Evolutionary conservation across 2,888 invertebrate species (phyloP).

Genomic region (Micropterix aruncella): DNA sequence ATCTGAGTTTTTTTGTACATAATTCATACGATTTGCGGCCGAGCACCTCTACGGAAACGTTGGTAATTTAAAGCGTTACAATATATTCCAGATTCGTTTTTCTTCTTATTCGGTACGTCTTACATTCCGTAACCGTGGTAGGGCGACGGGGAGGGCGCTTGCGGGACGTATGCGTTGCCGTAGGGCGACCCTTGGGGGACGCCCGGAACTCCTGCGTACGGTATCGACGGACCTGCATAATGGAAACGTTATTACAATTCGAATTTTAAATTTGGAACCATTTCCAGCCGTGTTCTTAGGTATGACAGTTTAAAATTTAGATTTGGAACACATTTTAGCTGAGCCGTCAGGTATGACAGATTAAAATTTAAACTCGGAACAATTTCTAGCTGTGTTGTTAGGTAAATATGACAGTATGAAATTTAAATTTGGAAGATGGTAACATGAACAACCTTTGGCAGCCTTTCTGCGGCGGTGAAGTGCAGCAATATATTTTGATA

Average conservation of each 20-base stretch:
- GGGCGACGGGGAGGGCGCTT: slow-evolving; percentile 36
- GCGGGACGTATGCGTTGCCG: slow-evolving; percentile 38
- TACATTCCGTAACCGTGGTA: slow-evolving; percentile 43
- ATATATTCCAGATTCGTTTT: neutral
- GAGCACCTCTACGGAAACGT: neutral
- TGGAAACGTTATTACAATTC: neutral
- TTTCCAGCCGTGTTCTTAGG: neutral
- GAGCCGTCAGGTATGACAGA: too few relatives aligned
- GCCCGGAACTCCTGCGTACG: slow-evolving; percentile 27
- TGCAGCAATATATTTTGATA: too few relatives aligned
- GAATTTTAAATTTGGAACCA: neutral
- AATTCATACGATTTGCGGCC: too few relatives aligned
- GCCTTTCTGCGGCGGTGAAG: too few relatives aligned
- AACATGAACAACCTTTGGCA: too few relatives aligned
- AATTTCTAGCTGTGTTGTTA: too few relatives aligned
- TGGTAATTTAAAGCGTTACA: neutral
- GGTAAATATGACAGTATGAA: too few relatives aligned
- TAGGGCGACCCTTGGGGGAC: slow-evolving; percentile 29
- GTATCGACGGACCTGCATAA: slow-evolving; percentile 33
- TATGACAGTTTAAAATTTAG: neutral
- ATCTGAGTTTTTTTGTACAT: too few relatives aligned
- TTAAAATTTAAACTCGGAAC: too few relatives aligned
- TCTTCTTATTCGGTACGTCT: slow-evolving; percentile 14
- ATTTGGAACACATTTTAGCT: slow-evolving; percentile 1
- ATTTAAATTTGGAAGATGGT: too few relatives aligned